Evolutionary conservation across 2,888 invertebrate species (phyloP).

Genomic region (Furcula furcula): DNA sequence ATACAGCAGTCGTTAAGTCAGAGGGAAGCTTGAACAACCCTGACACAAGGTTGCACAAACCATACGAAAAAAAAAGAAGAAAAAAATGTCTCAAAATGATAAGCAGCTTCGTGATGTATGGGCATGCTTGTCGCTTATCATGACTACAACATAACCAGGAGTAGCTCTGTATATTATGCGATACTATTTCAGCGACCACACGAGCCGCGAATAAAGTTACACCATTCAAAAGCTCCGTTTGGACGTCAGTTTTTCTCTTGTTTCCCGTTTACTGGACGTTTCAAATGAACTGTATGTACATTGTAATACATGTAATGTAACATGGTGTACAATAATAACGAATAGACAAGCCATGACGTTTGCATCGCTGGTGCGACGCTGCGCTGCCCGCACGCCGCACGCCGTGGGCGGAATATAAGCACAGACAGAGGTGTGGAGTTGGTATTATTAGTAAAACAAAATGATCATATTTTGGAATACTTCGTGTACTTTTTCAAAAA

Average conservation of each 20-base stretch:
- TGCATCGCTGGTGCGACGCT: slow-evolving; percentile 24
- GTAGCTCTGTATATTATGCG: too few species aligned
- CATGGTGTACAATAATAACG: slow-evolving; percentile 38
- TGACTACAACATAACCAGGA: too few species aligned
- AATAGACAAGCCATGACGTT: slow-evolving; percentile 41
- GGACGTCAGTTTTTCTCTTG: slow-evolving; percentile 11
- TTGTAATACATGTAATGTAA: slow-evolving; percentile 30
- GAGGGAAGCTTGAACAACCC: too few species aligned
- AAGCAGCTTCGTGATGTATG: too few species aligned
- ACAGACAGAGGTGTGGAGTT: slow-evolving; percentile 21
- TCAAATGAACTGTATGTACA: slow-evolving; percentile 12
- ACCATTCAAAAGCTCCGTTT: slow-evolving; percentile 7
- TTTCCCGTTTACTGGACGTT: slow-evolving; percentile 9
- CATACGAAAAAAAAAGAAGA: too few species aligned
- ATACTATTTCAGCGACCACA: too few species aligned
- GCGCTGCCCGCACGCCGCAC: slow-evolving; percentile 7
- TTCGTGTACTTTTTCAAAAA: too few species aligned
- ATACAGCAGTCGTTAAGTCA: too few species aligned
- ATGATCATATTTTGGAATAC: too few species aligned
- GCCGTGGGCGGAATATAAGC: slow-evolving; percentile 26
- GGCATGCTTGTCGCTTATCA: too few species aligned
- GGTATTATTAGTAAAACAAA: neutral
- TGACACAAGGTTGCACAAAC: too few species aligned
- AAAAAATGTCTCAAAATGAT: too few species aligned
- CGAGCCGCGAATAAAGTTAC: slow-evolving; percentile 9